Evolutionary conservation across 2,113 vertebrate genomes (phyloP), one percentile per base, ranked within the genome.

Genomic region (Orycteropus afer): DNA sequence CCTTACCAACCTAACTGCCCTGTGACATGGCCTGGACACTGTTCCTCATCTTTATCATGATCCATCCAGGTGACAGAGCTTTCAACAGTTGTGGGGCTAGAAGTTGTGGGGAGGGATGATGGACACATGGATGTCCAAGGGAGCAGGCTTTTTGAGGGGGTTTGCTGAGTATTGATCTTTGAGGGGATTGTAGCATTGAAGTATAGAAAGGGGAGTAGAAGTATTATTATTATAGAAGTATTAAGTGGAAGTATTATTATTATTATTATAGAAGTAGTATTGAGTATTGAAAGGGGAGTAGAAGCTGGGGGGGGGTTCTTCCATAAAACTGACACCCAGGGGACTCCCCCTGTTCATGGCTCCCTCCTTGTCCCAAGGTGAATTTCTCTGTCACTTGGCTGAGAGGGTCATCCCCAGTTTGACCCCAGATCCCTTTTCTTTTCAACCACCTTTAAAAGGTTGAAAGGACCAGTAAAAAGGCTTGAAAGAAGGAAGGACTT

Each of bases 31-130:
- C 89, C 82, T 2, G 47, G 93, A 74, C 0, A 14, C 91, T 93
- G 82, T 20, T 83, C 86, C 42, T 96, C 55, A 3, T 83, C 63
- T 86, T 79, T n/a, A 53, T 57, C 69, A 1, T 0, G 7, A 63
- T 87, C 74, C 37, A 86, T 78, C 22, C 95, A 96, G 94, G 95
- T 97, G 94, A 94, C 90, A 12, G 67, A 84, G 90, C 4, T 32
- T 73, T 83, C 27, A 10, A 40, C 49, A 65, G n/a, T 22, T 29
- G 7, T 63, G 65, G n/a, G 47, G 32, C 57, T 10, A 22, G 53
- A 22, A 55, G 37, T 69, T 25, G 25, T 22, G 5, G 2, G 9
- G 27, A 42, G 20, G 51, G 45, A 63, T 25, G 29, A 17, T 40
- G 29, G 25, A 45, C 29, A 55, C 12, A 17, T 11, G 49, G n/a